These are phyloP conservation scores for Zootoca vivipara DNA, from an alignment of 2,113 vertebrate genomes.

Conservation along the genomic window DNA sequence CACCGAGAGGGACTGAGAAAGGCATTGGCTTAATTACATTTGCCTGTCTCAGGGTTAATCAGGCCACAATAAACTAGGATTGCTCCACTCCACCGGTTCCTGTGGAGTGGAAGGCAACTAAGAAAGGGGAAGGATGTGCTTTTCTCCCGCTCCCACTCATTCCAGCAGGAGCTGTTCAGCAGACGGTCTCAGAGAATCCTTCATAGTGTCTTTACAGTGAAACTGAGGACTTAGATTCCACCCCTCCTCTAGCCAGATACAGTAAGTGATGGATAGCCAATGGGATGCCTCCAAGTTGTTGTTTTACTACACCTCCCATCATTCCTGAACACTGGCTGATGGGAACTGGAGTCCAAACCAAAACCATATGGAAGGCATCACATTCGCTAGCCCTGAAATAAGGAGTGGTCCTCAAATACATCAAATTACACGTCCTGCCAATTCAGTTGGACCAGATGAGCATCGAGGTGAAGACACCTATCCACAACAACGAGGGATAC, in stretches of 20 bases:
- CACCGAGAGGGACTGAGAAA: neutral
- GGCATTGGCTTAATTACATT: neutral
- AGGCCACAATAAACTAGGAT: neutral
- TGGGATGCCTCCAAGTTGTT: no score
- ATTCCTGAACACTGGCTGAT: neutral
- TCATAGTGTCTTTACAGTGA: no score
- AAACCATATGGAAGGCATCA: no score
- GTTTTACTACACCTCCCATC: no score
- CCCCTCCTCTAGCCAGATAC: neutral
- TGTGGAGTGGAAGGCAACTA: neutral
- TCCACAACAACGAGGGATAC: neutral
- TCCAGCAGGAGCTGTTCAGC: neutral
- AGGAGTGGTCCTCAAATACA: neutral
- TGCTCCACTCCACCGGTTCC: no score
- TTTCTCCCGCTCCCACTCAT: neutral
- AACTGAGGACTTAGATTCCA: neutral
- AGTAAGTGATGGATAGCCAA: neutral
- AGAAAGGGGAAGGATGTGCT: neutral
- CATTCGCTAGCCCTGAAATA: no score
- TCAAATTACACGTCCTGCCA: neutral
- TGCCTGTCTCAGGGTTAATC: neutral
- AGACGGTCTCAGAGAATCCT: neutral
- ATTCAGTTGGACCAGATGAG: neutral
- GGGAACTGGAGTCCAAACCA: neutral
- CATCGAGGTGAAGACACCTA: neutral